Conservation (phyloP, 2,888 invertebrate species). For the Drosophila flavopinicola region DNA sequence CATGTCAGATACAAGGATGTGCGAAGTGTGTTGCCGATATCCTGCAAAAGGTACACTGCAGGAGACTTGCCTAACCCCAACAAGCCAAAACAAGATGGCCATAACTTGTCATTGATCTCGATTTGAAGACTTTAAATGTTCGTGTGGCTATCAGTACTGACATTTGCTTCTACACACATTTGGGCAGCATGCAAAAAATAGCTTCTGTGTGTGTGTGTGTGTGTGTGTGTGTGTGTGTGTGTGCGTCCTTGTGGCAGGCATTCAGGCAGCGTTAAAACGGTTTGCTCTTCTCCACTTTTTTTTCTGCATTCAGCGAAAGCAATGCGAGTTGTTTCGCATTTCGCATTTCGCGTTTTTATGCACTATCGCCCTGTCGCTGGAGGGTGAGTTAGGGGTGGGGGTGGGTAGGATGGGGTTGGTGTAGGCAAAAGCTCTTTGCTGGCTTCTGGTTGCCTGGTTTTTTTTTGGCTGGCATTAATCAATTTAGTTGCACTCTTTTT, state of each 20-base stretch:
- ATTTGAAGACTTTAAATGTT: constrained; percentile 34
- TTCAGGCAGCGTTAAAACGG: constrained; percentile 37
- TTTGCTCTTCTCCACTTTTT: constrained; percentile 41
- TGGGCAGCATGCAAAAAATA: not conserved
- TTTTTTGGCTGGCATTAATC: constrained; percentile 22
- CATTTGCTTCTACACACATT: constrained; percentile 11
- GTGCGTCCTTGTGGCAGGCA: constrained; percentile 9
- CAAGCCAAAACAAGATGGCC: constrained; percentile 26
- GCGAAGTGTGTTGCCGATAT: constrained; percentile 15
- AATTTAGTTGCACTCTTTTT: constrained; percentile 34
- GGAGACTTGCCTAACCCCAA: constrained; percentile 17
- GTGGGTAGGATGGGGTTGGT: no score
- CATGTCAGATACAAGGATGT: constrained; percentile 43
- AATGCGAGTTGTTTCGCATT: constrained; percentile 33
- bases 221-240: not conserved
- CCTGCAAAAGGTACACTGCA: constrained; percentile 11
- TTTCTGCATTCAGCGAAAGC: constrained; percentile 34
- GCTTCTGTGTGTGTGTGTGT: not conserved
- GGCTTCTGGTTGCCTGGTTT: constrained; percentile 4
- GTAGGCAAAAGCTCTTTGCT: constrained; percentile 14
- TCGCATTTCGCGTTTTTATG: constrained; percentile 49
- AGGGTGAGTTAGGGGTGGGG: no score
- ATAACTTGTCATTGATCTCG: constrained; percentile 31
- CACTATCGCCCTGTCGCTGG: constrained; percentile 33
- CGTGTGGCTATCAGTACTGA: not conserved